These are phyloP conservation scores for Lysandra bellargus DNA, from an alignment of 2,888 invertebrate genomes.

Conservation along the genomic window DNA sequence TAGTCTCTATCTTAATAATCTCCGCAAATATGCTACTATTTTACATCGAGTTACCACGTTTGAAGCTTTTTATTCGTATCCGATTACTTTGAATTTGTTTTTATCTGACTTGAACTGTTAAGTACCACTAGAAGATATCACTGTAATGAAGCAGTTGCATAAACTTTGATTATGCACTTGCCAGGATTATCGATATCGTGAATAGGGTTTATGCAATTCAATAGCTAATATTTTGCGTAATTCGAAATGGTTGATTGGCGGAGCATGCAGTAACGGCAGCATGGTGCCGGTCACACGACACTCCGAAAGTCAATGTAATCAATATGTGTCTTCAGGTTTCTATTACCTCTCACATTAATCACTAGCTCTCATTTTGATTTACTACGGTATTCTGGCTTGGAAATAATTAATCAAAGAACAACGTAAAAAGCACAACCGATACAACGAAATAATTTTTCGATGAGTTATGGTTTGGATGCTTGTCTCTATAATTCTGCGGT, in stretches of 20 bases:
- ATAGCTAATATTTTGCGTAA: constrained; percentile 48
- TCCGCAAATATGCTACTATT: not conserved
- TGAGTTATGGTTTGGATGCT: not conserved
- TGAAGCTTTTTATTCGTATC: not conserved
- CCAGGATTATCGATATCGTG: constrained; percentile 7
- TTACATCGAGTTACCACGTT: not conserved
- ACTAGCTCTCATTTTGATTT: constrained; percentile 12
- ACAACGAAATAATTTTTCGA: not conserved
- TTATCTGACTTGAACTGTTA: not conserved
- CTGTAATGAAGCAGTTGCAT: not conserved
- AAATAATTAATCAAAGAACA: not conserved
- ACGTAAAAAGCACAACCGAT: not conserved
- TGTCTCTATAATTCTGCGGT: constrained; percentile 20
- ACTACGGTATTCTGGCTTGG: constrained; percentile 22
- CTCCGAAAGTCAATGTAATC: constrained; percentile 51
- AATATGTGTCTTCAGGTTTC: constrained; percentile 37
- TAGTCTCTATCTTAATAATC: not conserved
- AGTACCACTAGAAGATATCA: constrained; percentile 8
- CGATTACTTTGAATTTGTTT: not conserved
- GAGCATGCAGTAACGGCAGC: constrained; percentile 70
- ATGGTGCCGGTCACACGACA: constrained; percentile 68
- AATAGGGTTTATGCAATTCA: constrained; percentile 9
- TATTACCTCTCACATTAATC: constrained; percentile 35
- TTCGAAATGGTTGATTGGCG: constrained; percentile 63
- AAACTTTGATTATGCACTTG: constrained; percentile 12